Base-by-base conservation (phyloP, 2,888 invertebrate genomes). In the Fissipunctia ypsillon region DNA sequence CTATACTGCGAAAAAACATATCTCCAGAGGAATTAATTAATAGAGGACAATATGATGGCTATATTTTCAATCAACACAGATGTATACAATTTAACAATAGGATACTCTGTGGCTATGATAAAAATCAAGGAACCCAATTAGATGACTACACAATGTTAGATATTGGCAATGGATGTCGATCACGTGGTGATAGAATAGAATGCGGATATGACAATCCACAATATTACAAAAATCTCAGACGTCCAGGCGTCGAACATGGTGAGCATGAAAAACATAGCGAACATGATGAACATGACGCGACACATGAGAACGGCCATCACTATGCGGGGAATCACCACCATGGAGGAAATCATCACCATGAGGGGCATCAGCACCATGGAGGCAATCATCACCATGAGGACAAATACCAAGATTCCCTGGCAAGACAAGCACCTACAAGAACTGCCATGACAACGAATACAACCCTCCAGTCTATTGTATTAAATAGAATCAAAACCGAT, bases 31-130 rank as follows among this genome's bases (percentile, higher is more conserved):
- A 67, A 3, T 69, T 69, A 69, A 50, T 28, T 6, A 19, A 74
- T 16, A 77, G 63, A 35, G 73, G 0, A 43, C 52, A 41, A 50
- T 88, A 84, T 64, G 68, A 81, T 3, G 91, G 93, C 3, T 95
- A 95, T 66, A 90, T 91, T 52, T 95, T 85, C 73, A 88, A 94
- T 83, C 89, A 85, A 45, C 88, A 83, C 31, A 86, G 88, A 69
- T 95, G 95, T 80, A 91, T 89, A 86, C 76, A 86, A 25, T 67
- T 91, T 0, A 90, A 91, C 10, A 88, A 91, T 48, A 91, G 94
- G 80, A 83, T 93, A 56, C 83, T 95, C 10, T 95, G 95, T 87
- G 95, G 95, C 5, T 95, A 95, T 77, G 88, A 95, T 25, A 94
- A 91, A 87, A 94, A 95, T 80, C 83, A 80, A 57, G 93, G 90